Conservation (phyloP, 2,888 invertebrate genomes). For the Dasysyrphus tricinctus region DNA sequence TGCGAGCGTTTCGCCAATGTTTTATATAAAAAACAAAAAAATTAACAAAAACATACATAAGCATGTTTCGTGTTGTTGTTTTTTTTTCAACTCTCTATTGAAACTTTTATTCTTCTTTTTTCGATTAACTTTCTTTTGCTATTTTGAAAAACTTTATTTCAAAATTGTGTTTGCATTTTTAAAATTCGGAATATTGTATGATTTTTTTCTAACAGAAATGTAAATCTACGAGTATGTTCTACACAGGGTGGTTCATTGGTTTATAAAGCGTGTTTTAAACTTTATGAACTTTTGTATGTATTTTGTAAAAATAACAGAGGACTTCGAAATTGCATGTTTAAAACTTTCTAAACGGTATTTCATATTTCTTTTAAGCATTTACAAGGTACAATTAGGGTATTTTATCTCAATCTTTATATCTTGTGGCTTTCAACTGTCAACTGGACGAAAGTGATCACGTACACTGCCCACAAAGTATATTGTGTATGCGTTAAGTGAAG, state of each 20-base stretch:
- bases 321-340: too few species aligned
- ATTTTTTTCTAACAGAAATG: constrained; percentile 25
- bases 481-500: too few species aligned
- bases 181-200: constrained; percentile 21
- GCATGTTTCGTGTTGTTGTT: constrained; percentile 65
- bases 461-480: too few species aligned
- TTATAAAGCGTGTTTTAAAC: background rate
- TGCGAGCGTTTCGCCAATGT: constrained; percentile 32
- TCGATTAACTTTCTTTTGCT: constrained; percentile 52
- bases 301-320: too few species aligned
- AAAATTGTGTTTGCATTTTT: constrained; percentile 57
- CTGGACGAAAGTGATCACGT: too few species aligned
- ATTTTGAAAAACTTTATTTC: constrained; percentile 32
- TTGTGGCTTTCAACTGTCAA: too few species aligned
- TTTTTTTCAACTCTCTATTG: constrained; percentile 2
- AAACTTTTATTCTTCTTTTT: constrained; percentile 39
- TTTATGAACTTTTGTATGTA: background rate
- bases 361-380: too few species aligned
- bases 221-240: background rate
- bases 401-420: too few species aligned
- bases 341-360: too few species aligned
- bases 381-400: too few species aligned
- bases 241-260: background rate
- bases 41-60: constrained; percentile 52
- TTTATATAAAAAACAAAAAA: constrained; percentile 19